Percentiles rank a stretch among this genome's conserved stretches.
Conservation (phyloP, 2,113 vertebrate species). For the Nothoprocta perdicaria region DNA sequence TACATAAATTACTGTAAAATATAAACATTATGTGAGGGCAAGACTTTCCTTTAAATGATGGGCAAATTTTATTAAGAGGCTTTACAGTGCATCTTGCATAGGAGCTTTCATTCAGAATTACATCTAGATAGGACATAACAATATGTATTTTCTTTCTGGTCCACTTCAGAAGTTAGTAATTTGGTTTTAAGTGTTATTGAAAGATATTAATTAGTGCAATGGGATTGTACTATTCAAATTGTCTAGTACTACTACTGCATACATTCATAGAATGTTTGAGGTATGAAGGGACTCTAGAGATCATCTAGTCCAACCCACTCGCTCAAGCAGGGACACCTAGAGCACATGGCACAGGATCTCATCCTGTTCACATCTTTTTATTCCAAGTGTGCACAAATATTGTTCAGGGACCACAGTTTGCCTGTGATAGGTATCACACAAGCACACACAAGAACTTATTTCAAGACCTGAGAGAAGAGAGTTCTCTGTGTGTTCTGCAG, state of each 20-base stretch:
- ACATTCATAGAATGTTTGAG: no score
- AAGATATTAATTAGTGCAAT: neutral
- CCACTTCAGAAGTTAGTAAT: neutral
- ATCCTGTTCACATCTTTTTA: accelerated
- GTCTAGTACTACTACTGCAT: neutral
- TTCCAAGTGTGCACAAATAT: neutral
- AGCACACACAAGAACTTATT: neutral
- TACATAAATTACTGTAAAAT: neutral
- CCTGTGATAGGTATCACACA: neutral
- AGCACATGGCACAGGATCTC: neutral
- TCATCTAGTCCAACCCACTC: no score
- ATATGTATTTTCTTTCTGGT: neutral
- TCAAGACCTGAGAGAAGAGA: neutral
- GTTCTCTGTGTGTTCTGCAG: accelerated
- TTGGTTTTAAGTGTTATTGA: neutral
- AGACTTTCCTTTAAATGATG: neutral
- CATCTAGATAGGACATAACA: neutral
- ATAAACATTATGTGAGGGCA: accelerated
- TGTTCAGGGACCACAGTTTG: neutral
- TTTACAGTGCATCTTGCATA: neutral
- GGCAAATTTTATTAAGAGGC: neutral
- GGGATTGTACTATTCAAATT: neutral
- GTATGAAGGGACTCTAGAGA: no score
- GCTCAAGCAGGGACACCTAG: no score
- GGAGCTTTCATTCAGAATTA: neutral